Conservation (phyloP, 2,797 vertebrate species). For the Danio aesculapii region DNA sequence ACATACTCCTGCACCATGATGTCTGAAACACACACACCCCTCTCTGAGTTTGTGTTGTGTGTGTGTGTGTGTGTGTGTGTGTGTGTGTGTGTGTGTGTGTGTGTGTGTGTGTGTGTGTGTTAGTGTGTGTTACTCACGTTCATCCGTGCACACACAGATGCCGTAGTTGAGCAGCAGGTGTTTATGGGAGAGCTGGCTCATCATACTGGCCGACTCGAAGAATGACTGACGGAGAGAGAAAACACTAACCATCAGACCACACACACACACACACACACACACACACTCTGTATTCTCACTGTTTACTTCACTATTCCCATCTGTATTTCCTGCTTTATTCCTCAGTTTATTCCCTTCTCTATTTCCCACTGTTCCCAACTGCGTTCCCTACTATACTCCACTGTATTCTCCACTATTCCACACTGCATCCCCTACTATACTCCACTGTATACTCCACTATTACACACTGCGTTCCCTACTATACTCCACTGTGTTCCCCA, state of each 20-base stretch:
- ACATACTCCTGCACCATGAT: slow-evolving; percentile 97
- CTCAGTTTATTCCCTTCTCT: too few relatives aligned
- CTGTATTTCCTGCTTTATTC: too few relatives aligned
- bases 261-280: too few relatives aligned
- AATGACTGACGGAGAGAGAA: slow-evolving; percentile 84
- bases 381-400: too few relatives aligned
- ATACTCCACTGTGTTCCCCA: too few relatives aligned
- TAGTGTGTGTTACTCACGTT: slow-evolving; percentile 85
- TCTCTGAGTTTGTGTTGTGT: neutral
- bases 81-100: slow-evolving; percentile 10
- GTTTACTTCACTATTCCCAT: too few relatives aligned
- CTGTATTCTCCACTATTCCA: too few relatives aligned
- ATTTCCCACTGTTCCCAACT: too few relatives aligned
- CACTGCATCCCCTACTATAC: too few relatives aligned
- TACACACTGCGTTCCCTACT: too few relatives aligned
- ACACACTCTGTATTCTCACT: too few relatives aligned
- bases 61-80: slow-evolving; percentile 14
- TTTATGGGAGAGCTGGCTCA: slow-evolving; percentile 97
- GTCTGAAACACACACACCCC: slow-evolving; percentile 74
- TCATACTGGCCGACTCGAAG: slow-evolving; percentile 98
- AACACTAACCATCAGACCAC: neutral
- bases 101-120: slow-evolving; percentile 5
- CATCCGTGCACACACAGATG: slow-evolving; percentile 93
- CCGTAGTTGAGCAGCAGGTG: slow-evolving; percentile 95
- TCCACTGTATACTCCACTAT: too few relatives aligned